Evolutionary conservation across 2,797 vertebrate species (phyloP).

Genomic region (Halcyon badia): DNA sequence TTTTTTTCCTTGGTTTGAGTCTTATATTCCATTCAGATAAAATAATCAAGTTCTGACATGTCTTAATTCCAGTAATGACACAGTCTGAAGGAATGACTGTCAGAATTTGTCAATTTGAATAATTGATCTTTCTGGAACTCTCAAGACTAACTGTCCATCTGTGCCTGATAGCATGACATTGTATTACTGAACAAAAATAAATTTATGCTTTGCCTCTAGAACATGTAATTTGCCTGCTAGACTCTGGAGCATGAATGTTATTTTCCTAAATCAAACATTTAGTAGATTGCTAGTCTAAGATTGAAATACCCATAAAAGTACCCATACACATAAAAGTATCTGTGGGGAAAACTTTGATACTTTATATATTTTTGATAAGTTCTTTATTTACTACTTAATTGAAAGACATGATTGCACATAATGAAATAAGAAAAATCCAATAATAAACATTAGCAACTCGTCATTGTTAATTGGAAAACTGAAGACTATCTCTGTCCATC

Average conservation of each 20-base stretch:
- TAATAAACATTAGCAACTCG: not conserved
- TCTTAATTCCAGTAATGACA: not conserved
- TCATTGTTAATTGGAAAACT: not conserved
- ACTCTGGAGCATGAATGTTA: not conserved
- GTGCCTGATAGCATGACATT: not conserved
- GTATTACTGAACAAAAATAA: not conserved
- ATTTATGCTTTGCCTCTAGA: not conserved
- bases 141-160: not conserved
- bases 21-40: not conserved
- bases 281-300: not conserved
- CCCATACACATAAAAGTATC: not conserved
- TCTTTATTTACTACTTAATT: not conserved
- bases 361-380: not conserved
- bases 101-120: not conserved
- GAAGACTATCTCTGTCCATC: not conserved
- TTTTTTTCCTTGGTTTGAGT: not conserved
- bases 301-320: not conserved
- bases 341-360: not conserved
- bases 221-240: not conserved
- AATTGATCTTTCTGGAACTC: not conserved
- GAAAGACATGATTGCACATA: not conserved
- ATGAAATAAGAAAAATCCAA: not conserved
- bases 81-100: not conserved
- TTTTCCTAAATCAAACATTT: not conserved
- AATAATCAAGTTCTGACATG: not conserved